Conservation (phyloP, 2,797 vertebrate species). For the Poecilia wingei region DNA sequence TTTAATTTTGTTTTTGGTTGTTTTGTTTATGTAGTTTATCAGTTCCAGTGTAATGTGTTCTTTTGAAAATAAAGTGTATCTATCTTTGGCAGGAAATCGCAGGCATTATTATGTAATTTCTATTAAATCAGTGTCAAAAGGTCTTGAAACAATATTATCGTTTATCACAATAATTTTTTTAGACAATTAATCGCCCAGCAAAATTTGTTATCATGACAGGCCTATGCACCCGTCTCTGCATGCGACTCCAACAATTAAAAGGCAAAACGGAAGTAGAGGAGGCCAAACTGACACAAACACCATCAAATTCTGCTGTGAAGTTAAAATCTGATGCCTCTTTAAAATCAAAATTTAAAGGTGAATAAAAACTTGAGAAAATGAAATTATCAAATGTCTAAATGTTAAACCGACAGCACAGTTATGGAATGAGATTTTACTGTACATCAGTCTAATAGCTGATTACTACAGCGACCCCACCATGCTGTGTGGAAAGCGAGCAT, state of each 20-base stretch:
- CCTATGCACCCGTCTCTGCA: not conserved
- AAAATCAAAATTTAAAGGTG: not conserved
- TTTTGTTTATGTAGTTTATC: no score
- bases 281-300: not conserved
- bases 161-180: no score
- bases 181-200: no score
- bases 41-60: no score
- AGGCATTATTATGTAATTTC: no score
- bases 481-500: no score
- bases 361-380: not conserved
- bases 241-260: not conserved
- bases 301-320: not conserved
- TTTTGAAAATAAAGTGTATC: no score
- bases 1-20: no score
- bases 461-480: not conserved
- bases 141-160: no score
- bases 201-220: no score
- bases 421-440: not conserved
- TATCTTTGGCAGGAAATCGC: no score
- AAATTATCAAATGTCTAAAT: not conserved
- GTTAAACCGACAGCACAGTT: not conserved
- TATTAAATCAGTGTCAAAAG: no score
- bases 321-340: not conserved
- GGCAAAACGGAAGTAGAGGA: not conserved
- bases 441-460: not conserved